Evolutionary conservation across 2,797 vertebrate genomes (phyloP).

Genomic region (Myotis daubentonii): DNA sequence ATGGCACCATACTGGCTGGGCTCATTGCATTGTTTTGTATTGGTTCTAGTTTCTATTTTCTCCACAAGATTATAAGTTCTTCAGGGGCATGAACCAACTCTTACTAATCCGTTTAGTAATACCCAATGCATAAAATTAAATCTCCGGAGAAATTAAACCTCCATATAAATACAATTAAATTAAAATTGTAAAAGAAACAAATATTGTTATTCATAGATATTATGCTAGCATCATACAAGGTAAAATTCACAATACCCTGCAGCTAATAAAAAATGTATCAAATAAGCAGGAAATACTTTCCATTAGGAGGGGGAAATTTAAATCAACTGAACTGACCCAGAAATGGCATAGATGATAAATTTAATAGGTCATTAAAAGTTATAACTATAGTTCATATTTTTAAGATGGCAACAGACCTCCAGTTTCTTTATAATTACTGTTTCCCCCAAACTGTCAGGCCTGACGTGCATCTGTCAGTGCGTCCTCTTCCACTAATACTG

Average conservation of each 20-base stretch:
- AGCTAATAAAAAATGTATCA: background rate
- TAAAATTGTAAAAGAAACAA: background rate
- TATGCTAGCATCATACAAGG: background rate
- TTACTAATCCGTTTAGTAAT: background rate
- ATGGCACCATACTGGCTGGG: background rate
- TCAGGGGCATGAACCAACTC: background rate
- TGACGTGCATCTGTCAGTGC: background rate
- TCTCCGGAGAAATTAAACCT: background rate
- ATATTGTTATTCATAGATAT: background rate
- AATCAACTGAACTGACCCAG: background rate
- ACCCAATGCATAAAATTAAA: background rate
- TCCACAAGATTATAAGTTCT: background rate
- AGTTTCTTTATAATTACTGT: background rate
- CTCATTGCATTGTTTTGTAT: background rate
- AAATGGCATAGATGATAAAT: background rate
- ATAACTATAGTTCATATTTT: background rate
- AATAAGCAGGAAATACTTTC: background rate
- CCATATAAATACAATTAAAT: background rate
- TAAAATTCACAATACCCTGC: slow-evolving; percentile 16
- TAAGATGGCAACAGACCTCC: background rate
- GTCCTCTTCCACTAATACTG: background rate
- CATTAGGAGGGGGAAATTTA: background rate
- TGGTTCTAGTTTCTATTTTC: background rate
- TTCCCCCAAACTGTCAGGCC: background rate
- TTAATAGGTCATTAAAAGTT: background rate